phyloP scores from a whole-genome alignment of 2,888 invertebrate genomes.

The Myathropa florea region DNA sequence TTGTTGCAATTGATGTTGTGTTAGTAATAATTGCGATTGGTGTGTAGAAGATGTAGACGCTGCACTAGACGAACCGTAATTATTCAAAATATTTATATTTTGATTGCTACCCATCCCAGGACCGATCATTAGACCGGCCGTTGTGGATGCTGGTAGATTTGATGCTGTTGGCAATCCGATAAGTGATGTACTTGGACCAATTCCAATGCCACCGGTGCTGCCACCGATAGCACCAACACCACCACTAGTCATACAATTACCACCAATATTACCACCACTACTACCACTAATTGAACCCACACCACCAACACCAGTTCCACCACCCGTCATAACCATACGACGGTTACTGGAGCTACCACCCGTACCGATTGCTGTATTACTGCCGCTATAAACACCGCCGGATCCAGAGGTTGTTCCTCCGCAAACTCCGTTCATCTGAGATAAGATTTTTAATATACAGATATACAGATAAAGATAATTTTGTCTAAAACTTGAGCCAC shows the following conservation, averaged over 20 bases:
- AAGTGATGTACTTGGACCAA: conserved; percentile 72
- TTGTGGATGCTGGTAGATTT: conserved; percentile 54
- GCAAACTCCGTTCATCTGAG: conserved; percentile 71
- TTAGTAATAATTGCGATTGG: conserved; percentile 73
- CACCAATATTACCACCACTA: conserved; percentile 73
- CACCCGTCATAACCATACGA: conserved; percentile 73
- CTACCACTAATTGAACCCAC: conserved; percentile 73
- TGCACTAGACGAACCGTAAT: conserved; percentile 76
- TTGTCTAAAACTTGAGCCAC: conserved; percentile 64
- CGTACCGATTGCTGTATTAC: conserved; percentile 75
- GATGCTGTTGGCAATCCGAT: conserved; percentile 71
- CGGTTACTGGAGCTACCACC: conserved; percentile 73
- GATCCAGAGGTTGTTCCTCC: conserved; percentile 71
- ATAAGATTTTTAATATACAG: conserved; percentile 67
- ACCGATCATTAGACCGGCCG: conserved; percentile 35
- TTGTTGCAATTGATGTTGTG: conserved; percentile 69
- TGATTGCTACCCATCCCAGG: conserved; percentile 72
- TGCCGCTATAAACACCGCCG: conserved; percentile 74
- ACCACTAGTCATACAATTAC: conserved; percentile 68
- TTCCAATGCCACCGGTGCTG: conserved; percentile 67
- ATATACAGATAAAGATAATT: conserved; percentile 48
- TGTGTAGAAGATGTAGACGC: conserved; percentile 55
- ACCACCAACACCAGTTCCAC: conserved; percentile 72
- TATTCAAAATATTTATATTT: conserved; percentile 76
- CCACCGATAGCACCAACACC: conserved; percentile 66